Base-by-base conservation (phyloP, 2,113 vertebrate genomes). In the Acinonyx jubatus region DNA sequence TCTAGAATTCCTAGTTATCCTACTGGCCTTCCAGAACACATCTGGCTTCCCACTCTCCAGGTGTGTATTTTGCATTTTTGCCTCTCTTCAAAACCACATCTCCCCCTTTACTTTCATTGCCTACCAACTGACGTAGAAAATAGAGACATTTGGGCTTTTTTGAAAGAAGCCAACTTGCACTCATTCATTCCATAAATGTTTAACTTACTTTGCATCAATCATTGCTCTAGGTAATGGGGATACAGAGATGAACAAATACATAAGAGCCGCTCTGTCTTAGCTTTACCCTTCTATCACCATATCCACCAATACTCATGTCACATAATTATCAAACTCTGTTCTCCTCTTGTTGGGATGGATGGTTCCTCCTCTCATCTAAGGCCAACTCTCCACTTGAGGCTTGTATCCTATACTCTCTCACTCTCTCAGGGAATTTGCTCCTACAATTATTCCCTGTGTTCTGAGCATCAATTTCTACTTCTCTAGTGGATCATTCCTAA, bases 281-380 rank as follows among this genome's bases (percentile, higher is more conserved):
- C 21, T 4, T 29, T 31, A 31, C 38, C 25, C 7, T 61, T 66
- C 2, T 73, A 7, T 23, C 15, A 18, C 36, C 41, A 33, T 69
- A 5, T 1, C 45, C 14, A 23, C 15, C 3, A 36, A 19, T n/a
- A 4, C 5, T 4, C 25, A 31, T 5, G 31, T 8, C 1, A 81
- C 15, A 31, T 41, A 31, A n/a, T 10, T 29, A 18, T 15, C 15
- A 71, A 3, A 38, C 29, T 38, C 55, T 63, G 7, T 41, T 31
- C 6, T 38, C 29, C 41, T 82, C 21, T 27, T 61, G 4, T 27
- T 50, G 55, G 9, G 66, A 33, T 5, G 13, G 18, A 65, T 48
- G 11, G 11, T 18, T 25, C 25, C 68, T 83, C 33, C 65, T 63
- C 19, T 96, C 31, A 33, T 45, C 29, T 68, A 57, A 92, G 21